Base-by-base conservation (phyloP, 37 sponge, comb jelly and placozoan genomes). In the Theonella swinhoei region DNA sequence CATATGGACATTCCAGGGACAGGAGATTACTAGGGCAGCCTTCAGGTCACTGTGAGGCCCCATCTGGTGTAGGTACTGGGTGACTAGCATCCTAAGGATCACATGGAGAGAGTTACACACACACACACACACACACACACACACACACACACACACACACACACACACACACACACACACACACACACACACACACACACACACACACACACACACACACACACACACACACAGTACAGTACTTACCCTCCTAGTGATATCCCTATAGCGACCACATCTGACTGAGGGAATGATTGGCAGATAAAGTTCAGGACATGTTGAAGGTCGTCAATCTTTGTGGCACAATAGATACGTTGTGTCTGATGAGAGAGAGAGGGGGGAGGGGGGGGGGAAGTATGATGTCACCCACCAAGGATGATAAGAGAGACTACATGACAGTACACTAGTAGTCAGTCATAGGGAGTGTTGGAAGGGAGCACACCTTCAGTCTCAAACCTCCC, bases 201-300 rank as follows among this genome's bases (percentile, higher is more conserved):
- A n/a, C n/a, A n/a, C n/a, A n/a, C n/a, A n/a, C n/a, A n/a, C n/a
- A n/a, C n/a, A n/a, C n/a, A n/a, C n/a, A n/a, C n/a, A n/a, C n/a
- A n/a, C n/a, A n/a, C n/a, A 36, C 65, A 42, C 39, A 39, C 30
- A 19, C 54, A 31, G 4, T 71, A 36, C 24, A 17, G 4, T 67
- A 84, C 95, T 77, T 60, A 96, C 94, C 94, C 94, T 79, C 96
- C 96, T 24, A 96, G 63, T 59, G 94, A 96, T 20, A 96, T 89
- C 0, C 88, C 96, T 8, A 92, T 58, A n/a, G 80, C 82, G 20
- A 90, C 72, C 59, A 96, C 85, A 7, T 83, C 65, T 37, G 91
- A 76, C 26, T 75, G n/a, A 34, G 96, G 94, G 47, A 82, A 92
- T 0, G 41, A 47, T 20, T 11, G 30, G 0, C 41, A 66, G 31